These are phyloP conservation scores for Lycopodina hypogea DNA, from an alignment of 37 sponge, comb jelly and placozoan species.

Conservation along the genomic window DNA sequence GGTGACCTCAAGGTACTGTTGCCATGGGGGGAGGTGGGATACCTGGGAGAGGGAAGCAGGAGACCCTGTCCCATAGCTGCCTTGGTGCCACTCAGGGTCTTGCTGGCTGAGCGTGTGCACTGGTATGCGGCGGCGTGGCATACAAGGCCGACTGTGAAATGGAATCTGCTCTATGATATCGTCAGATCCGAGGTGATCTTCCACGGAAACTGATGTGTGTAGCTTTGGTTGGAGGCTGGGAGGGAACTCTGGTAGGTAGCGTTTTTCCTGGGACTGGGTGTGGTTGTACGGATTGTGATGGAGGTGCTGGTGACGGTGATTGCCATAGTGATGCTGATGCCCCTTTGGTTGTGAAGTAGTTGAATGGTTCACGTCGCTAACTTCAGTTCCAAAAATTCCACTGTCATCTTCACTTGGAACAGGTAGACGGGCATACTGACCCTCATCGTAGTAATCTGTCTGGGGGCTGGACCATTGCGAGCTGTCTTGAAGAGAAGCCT, in stretches of 20 bases:
- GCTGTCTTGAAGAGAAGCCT: slow-evolving; percentile 43
- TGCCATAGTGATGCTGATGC: background rate
- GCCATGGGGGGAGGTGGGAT: slow-evolving; percentile 19
- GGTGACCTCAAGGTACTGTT: background rate
- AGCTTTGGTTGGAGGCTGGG: slow-evolving; percentile 8
- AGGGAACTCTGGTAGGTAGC: slow-evolving; percentile 8
- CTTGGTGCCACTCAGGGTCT: slow-evolving; percentile 8
- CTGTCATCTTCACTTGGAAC: slow-evolving; percentile 44
- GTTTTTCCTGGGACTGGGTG: background rate
- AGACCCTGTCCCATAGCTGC: background rate
- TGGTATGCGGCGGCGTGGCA: background rate
- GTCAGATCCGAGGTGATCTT: slow-evolving; percentile 29
- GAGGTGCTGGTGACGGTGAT: too few relatives aligned
- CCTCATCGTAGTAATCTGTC: slow-evolving; percentile 1
- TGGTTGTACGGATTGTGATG: background rate
- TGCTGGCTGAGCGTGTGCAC: slow-evolving; percentile 20
- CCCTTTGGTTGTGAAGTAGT: background rate
- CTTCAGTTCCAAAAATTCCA: slow-evolving; percentile 25
- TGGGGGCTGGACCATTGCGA: slow-evolving; percentile 53
- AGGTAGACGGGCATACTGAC: background rate
- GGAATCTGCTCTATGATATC: slow-evolving; percentile 15
- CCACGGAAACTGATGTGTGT: slow-evolving; percentile 50
- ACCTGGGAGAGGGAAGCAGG: slow-evolving; percentile 39
- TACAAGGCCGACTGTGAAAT: background rate
- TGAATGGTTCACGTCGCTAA: slow-evolving; percentile 26